Evolutionary conservation across 64 coral and sea anemone species (phyloP), one percentile per base, ranked within the genome.

Genomic region (Exaiptasia diaphana): DNA sequence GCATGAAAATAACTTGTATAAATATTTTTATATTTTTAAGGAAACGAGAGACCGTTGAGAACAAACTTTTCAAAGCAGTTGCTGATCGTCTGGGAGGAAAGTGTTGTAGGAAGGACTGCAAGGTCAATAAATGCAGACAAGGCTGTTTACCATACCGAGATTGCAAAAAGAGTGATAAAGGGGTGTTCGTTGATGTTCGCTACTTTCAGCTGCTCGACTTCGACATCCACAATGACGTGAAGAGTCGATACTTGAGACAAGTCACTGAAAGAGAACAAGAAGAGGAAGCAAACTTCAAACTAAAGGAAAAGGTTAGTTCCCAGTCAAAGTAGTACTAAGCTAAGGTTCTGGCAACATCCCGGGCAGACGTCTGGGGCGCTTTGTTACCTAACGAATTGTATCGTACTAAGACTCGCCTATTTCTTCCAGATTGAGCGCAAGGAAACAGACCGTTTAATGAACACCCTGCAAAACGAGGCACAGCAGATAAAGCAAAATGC

Each of bases 151-250:
- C 53, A 3, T 79, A 85, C 32, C 34, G 50, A 28, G 38, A 37
- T 1, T 94, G 91, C 39, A 89, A 53, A 17, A 78, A 50, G 12
- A 24, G 41, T 42, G 79, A 94, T 34, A 94, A 85, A 27, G 91
- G 86, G 22, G 39, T 94, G 23, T 94, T 94, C n/a, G 79, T 94
- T 21, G 86, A 94, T 24, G 55, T 94, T 34, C 40, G 74, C 33
- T 94, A 94, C 57, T 94, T 94, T 48, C 91, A 94, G 64, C 62
- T 94, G 4, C 78, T 89, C n/a, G 74, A 58, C 8, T 77, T 94
- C 15, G 86, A 89, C 50, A 78, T 94, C 17, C 78, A 88, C 12
- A 43, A 82, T 13, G 91, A 89, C 35, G 76, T 94, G 0, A 94
- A 94, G 45, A 74, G 64, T 71, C 64, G 85, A 4, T 94, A 94